These are phyloP conservation scores for Cerastis rubricosa DNA, from an alignment of 2,888 invertebrate species.

Conservation along the genomic window DNA sequence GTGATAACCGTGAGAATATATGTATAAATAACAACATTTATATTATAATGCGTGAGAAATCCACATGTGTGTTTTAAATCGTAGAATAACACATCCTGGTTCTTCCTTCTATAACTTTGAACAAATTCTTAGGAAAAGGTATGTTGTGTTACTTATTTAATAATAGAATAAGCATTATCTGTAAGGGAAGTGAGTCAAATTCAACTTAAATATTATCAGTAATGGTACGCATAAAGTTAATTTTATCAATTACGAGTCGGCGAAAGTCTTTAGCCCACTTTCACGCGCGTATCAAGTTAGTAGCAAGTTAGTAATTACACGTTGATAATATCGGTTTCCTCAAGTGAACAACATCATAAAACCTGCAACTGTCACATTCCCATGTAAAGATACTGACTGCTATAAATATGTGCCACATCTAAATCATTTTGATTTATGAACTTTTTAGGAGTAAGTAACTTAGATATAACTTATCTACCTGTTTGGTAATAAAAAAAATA, in stretches of 20 bases:
- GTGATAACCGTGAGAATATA: constrained; percentile 81
- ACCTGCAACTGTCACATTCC: constrained; percentile 11
- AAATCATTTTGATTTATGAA: constrained; percentile 4
- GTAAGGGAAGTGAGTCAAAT: constrained; percentile 34
- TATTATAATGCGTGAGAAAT: constrained; percentile 80
- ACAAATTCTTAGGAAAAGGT: constrained; percentile 70
- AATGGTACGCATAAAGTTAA: constrained; percentile 5
- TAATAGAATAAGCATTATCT: constrained; percentile 46
- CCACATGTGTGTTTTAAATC: constrained; percentile 74
- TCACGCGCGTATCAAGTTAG: constrained; percentile 62
- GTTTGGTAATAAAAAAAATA: not conserved
- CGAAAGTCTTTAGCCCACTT: constrained; percentile 74
- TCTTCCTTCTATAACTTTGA: constrained; percentile 65
- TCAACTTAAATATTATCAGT: constrained; percentile 3
- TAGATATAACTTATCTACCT: not conserved
- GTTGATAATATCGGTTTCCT: constrained; percentile 34
- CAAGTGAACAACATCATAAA: constrained; percentile 2
- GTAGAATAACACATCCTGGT: constrained; percentile 69
- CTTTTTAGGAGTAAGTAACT: constrained; percentile 21
- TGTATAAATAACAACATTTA: constrained; percentile 75
- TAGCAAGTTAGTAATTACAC: constrained; percentile 46
- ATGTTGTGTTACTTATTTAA: constrained; percentile 71
- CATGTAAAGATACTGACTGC: not conserved
- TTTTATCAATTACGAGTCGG: constrained; percentile 35
- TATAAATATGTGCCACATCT: not conserved